Conservation (phyloP, 2,797 vertebrate genomes). For the Danionella dracula region DNA sequence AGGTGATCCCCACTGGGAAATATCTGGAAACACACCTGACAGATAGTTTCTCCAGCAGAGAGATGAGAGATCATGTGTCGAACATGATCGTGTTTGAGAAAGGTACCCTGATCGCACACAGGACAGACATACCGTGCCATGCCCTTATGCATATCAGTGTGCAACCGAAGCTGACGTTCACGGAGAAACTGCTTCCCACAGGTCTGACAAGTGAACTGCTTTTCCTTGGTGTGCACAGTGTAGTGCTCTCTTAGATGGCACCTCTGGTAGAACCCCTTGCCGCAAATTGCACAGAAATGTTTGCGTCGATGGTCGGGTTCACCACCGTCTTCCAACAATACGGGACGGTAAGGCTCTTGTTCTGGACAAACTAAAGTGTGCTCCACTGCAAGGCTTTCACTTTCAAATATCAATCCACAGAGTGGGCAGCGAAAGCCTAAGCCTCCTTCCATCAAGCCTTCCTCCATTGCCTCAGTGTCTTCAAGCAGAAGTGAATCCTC, state of each 20-base stretch:
- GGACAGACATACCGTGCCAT: conserved; percentile 97
- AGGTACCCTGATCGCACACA: conserved; percentile 96
- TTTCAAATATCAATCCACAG: conserved; percentile 87
- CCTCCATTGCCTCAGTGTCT: conserved; percentile 78
- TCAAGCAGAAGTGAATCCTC: conserved; percentile 70
- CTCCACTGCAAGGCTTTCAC: conserved; percentile 83
- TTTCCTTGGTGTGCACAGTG: conserved; percentile 98
- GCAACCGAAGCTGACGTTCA: conserved; percentile 91
- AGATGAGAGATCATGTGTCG: conserved; percentile 99
- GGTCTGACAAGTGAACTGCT: conserved; percentile 96
- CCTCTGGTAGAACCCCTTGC: conserved; percentile 96
- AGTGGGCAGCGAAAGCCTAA: conserved; percentile 86
- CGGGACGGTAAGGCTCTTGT: conserved; percentile 83
- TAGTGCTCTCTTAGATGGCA: conserved; percentile 98
- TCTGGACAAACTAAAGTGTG: conserved; percentile 87
- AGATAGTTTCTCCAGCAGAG: conserved; percentile 93
- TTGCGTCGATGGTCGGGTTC: conserved; percentile 92
- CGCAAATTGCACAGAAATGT: conserved; percentile 96
- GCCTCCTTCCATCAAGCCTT: conserved; percentile 71
- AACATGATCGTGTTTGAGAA: conserved; percentile 97
- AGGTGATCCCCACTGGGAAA: conserved; percentile 90
- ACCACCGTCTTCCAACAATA: conserved; percentile 72
- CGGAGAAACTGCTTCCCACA: conserved; percentile 97
- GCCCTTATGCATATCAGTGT: conserved; percentile 99
- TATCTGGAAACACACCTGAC: conserved; percentile 99